Evolutionary conservation across 30 jellyfish, hydroid and myxozoan genomes (phyloP), one percentile per base, ranked within the genome.

Genomic region (Phacellophora camtschatica): DNA sequence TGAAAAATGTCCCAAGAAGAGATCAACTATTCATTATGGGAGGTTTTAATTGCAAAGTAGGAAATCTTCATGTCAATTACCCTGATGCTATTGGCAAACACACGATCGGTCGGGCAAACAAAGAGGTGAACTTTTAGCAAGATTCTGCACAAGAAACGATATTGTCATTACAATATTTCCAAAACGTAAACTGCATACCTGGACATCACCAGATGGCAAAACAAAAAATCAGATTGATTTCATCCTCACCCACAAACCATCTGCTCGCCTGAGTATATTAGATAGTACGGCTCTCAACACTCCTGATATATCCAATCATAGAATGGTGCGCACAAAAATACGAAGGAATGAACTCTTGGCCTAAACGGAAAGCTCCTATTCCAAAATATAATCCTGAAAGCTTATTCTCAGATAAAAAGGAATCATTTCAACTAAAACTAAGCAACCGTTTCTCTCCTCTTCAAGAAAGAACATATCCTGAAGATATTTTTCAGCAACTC

Each of bases 161-260:
- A 62, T 62, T 8, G 77, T 62, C n/a, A 63, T 8, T 16, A 41
- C 55, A 41, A 9, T 9, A 41, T 41, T 41, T 41, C 55, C 20
- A 63, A 33, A 63, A 9, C 62, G 28, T 11, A 68, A 39, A 27
- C 83, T 31, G 6, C 12, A 31, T 12, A 68, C 78, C 23, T 68
- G 83, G 83, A 68, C 80, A 37, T 68, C 83, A 55, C 83, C 83
- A 16, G 79, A 68, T 68, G 83, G 83, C 29, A 34, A 68, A 39
- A 31, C 79, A 19, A 33, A 39, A 27, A 68, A 68, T 34, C 79
- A 35, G 34, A 68, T 68, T 10, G 84, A 72, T 65, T 50, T 72
- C 35, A 72, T 72, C 29, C 74, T 72, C 6, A 59, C 73, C 7
- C 86, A 27, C 18, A 48, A 72, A 16, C 74, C 62, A 12, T 62